Conservation (phyloP, 1,140 invertebrate genomes). For the Anadara kagoshimensis region DNA sequence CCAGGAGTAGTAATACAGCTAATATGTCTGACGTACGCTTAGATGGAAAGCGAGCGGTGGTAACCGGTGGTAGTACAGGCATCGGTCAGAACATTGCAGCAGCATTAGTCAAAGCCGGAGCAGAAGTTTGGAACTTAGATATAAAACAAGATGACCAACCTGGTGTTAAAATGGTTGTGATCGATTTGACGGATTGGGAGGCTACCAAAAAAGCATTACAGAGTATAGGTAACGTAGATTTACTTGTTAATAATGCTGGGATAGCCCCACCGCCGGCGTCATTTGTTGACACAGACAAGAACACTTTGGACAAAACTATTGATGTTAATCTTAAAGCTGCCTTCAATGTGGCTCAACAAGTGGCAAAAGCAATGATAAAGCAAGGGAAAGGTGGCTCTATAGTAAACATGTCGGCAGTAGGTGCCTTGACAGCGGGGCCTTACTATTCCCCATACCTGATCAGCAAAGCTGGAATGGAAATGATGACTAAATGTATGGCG, state of each 20-base stretch:
- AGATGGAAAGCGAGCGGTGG: conserved; percentile 24
- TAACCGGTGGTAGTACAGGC: conserved; percentile 31
- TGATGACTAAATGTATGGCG: conserved; percentile 82
- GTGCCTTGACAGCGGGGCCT: conserved; percentile 79
- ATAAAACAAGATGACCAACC: conserved; percentile 71
- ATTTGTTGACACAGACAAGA: conserved; percentile 79
- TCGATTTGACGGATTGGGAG: conserved; percentile 86
- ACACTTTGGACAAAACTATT: conserved; percentile 82
- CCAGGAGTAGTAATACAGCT: no score
- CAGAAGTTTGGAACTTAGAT: conserved; percentile 17
- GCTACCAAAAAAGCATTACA: conserved; percentile 79
- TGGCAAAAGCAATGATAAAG: conserved; percentile 82
- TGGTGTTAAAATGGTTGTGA: conserved; percentile 77
- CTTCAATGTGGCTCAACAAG: conserved; percentile 83
- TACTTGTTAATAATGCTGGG: conserved; percentile 89
- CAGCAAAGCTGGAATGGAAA: conserved; percentile 78
- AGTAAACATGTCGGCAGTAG: conserved; percentile 91
- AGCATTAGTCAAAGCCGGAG: conserved; percentile 16
- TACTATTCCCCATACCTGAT: conserved; percentile 86
- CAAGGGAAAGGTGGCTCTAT: conserved; percentile 82
- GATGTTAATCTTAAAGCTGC: conserved; percentile 88
- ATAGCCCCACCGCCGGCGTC: conserved; percentile 77
- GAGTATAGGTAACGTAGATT: conserved; percentile 78
- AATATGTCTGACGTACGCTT: background rate
- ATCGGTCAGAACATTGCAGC: conserved; percentile 22